phyloP scores from a whole-genome alignment of 1,140 invertebrate species.

The Ylistrum balloti region DNA sequence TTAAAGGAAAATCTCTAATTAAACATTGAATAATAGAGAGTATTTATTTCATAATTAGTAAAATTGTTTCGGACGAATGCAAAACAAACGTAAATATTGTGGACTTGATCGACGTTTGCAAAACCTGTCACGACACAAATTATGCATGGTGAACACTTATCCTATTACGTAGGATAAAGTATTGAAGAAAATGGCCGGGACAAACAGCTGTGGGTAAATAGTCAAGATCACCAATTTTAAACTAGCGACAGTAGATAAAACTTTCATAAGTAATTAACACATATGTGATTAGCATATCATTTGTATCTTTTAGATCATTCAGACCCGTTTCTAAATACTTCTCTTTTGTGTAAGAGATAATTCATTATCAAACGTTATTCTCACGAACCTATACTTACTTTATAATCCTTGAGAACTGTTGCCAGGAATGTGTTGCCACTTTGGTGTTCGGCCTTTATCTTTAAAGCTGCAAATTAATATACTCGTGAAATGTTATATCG shows the following conservation, averaged over 20 bases:
- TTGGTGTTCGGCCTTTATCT: not conserved
- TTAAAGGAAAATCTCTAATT: no score
- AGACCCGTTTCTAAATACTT: no score
- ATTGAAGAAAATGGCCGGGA: not conserved
- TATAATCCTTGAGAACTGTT: not conserved
- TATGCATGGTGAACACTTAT: not conserved
- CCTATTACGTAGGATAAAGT: not conserved
- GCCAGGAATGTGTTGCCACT: not conserved
- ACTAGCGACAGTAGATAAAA: no score
- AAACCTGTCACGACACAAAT: not conserved
- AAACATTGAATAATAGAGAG: not conserved
- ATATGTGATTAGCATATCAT: no score
- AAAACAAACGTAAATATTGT: not conserved
- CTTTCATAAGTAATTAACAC: no score
- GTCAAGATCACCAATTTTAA: no score
- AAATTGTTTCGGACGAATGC: not conserved
- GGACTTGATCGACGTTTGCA: not conserved
- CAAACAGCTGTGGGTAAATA: not conserved
- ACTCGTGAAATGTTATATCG: no score
- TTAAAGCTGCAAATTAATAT: not conserved
- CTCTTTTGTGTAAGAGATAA: no score
- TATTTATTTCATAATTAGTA: no score
- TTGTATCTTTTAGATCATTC: no score
- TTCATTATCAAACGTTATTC: no score
- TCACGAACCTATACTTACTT: not conserved